Evolutionary conservation across 2,797 vertebrate species (phyloP), one percentile per base, ranked within the genome.

Genomic region (Microctenopoma steveboyesi): DNA sequence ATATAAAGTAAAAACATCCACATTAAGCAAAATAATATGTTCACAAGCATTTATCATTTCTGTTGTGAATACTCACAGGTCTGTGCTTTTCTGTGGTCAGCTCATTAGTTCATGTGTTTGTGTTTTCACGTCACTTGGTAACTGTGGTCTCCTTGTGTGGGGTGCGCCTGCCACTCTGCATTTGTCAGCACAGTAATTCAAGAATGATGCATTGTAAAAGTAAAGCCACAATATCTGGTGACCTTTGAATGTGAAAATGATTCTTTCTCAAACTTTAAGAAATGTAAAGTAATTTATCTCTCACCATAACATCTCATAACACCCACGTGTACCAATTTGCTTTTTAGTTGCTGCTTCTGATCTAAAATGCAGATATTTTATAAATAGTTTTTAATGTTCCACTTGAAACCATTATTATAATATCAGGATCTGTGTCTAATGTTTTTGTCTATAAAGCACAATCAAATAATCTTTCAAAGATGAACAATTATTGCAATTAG

Each of bases 81-180:
- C 65, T 64, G 33, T 55, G 72, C 61, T 69, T 60, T 63, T 16
- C 66, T 66, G 39, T 62, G 52, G 45, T 48, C 0, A 2, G 49
- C 52, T 74, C 39, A 64, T 61, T 7, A 52, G 42, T 70, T 78
- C 14, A 60, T 86, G 54, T 91, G 91, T 93, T 92, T 91, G 78
- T 74, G 71, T 69, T 79, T 88, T 91, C 87, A 85, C 84, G 88
- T 91, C 89, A 86, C 91, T 88, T 89, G 83, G 92, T 87, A 84
- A 92, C 92, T 76, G 76, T 74, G 79, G 74, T 70, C 28, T 78
- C 45, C 68, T 58, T 76, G 52, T 74, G 47, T 33, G 40, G 75
- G 79, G 72, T 61, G 84, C 84, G 30, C 60, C 63, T 81, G 73
- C 46, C 64, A 63, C 39, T 73, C 68, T 81, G 47, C 61, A 70